Evolutionary conservation across 2,113 vertebrate species (phyloP).

Genomic region (Herpetotheres cachinnans): DNA sequence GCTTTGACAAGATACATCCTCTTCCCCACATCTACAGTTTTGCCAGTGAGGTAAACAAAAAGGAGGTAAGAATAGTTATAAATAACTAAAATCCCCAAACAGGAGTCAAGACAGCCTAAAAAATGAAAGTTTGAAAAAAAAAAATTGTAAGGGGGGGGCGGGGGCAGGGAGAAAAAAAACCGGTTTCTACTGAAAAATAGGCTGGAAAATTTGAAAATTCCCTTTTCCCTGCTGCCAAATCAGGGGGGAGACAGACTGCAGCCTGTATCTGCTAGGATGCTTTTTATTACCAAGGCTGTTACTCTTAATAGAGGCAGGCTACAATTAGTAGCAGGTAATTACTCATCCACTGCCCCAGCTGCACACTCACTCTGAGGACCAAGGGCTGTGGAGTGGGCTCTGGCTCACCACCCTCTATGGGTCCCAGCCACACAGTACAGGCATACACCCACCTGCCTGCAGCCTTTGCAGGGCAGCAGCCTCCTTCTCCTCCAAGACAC

Average conservation of each 20-base stretch:
- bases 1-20: not conserved
- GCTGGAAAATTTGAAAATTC: not conserved
- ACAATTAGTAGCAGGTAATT: not conserved
- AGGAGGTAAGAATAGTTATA: not conserved
- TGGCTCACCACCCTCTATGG: rapidly evolving
- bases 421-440: rapidly evolving
- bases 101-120: not conserved
- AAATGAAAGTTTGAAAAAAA: not conserved
- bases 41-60: not conserved
- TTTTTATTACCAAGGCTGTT: not conserved
- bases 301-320: not conserved
- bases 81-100: not conserved
- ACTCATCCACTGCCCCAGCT: rapidly evolving
- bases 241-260: not conserved
- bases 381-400: rapidly evolving
- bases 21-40: not conserved
- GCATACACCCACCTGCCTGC: rapidly evolving
- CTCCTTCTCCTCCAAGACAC: not conserved
- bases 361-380: rapidly evolving
- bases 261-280: not conserved
- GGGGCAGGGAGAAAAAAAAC: too few species aligned
- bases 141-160: not conserved
- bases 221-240: not conserved
- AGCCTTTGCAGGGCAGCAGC: not conserved
- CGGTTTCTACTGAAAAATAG: not conserved